Evolutionary conservation across 2,113 vertebrate species (phyloP).

Genomic region (Nettapus auritus): DNA sequence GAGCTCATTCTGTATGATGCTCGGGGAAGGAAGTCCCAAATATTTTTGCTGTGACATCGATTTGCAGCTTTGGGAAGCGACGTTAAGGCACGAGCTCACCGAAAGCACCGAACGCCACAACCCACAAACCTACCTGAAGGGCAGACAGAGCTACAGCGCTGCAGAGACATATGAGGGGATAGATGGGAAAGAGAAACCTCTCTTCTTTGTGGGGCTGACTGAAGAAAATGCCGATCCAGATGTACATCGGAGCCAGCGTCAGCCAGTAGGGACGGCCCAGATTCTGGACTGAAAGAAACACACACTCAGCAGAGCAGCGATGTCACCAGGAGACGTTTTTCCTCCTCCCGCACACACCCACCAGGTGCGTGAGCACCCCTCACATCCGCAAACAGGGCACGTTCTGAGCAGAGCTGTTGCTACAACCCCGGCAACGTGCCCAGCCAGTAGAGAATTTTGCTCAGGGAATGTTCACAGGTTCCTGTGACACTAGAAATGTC

Average conservation of each 20-base stretch:
- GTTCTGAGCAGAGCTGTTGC: rapidly evolving
- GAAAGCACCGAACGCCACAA: not conserved
- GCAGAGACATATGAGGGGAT: conserved; percentile 95
- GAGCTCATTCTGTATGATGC: not conserved
- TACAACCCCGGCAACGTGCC: not conserved
- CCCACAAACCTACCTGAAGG: conserved; percentile 85
- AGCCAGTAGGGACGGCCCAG: conserved; percentile 98
- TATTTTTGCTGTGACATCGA: not conserved
- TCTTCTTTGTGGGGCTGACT: conserved; percentile 96
- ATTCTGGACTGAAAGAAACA: conserved; percentile 91
- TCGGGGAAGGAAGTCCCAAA: not conserved
- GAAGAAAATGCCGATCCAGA: conserved; percentile 98
- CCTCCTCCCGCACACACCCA: not conserved
- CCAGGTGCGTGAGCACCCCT: not conserved
- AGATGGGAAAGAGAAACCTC: conserved; percentile 95
- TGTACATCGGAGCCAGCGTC: conserved; percentile 96
- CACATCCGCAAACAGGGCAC: not conserved
- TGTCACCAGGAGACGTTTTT: not conserved
- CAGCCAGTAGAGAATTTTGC: not conserved
- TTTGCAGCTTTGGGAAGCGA: not conserved
- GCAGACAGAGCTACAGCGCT: conserved; percentile 94
- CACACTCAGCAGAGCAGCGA: not conserved
- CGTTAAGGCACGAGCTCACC: not conserved
- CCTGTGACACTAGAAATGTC: not conserved
- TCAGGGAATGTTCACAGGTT: not conserved